These are phyloP conservation scores for Lepidotrigona ventralis DNA, from an alignment of 1,140 invertebrate genomes.

Conservation along the genomic window DNA sequence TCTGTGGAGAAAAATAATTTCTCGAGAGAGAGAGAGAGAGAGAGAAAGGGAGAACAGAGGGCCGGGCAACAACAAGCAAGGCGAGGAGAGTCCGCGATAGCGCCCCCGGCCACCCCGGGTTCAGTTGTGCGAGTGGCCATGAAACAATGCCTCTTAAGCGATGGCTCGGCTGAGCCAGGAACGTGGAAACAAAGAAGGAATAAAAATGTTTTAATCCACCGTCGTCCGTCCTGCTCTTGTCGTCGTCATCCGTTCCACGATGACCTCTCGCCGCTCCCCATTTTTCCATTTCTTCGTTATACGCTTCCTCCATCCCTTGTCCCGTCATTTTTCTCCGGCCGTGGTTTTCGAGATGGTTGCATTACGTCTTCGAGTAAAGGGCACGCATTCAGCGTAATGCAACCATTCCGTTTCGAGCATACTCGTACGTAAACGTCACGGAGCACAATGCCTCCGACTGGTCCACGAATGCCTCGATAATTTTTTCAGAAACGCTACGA, in stretches of 20 bases:
- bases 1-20: constrained; percentile 59
- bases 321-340: constrained; percentile 19
- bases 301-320: no score
- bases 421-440: constrained; percentile 47
- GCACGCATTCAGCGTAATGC: constrained; percentile 39
- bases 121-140: constrained; percentile 41
- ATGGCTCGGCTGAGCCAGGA: constrained; percentile 22
- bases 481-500: constrained; percentile 12
- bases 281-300: constrained; percentile 20
- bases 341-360: constrained; percentile 55
- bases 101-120: constrained; percentile 13
- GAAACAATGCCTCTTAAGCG: constrained; percentile 66
- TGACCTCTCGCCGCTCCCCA: constrained; percentile 9
- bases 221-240: neutral
- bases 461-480: constrained; percentile 14
- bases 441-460: constrained; percentile 7
- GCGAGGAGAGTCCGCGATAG: constrained; percentile 24
- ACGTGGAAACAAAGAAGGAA: constrained; percentile 37
- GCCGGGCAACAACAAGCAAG: constrained; percentile 7
- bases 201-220: constrained; percentile 69
- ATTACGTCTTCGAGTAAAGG: constrained; percentile 56
- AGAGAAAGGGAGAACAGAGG: constrained; percentile 12
- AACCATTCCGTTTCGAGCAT: constrained; percentile 25
- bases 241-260: constrained; percentile 4
- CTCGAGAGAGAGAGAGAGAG: constrained; percentile 21